These are phyloP conservation scores for Glyphotaelius pellucidus DNA, from an alignment of 2,888 invertebrate species.

Conservation along the genomic window DNA sequence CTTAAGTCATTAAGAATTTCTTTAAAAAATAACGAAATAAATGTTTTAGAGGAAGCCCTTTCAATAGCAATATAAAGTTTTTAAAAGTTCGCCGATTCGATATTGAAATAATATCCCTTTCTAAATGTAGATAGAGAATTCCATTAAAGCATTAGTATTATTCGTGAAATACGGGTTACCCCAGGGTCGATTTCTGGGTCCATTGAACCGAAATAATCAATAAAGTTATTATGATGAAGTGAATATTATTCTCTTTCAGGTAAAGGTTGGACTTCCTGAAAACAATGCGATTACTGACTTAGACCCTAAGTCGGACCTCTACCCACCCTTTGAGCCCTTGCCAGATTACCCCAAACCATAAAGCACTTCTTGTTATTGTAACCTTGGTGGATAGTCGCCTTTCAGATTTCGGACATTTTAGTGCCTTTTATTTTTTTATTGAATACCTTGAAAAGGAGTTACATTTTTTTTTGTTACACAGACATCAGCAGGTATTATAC, in stretches of 20 bases:
- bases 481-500: no score
- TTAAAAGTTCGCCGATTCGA: neutral
- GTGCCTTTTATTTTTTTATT: no score
- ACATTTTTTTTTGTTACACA: no score
- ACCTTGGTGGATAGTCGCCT: neutral
- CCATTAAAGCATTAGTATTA: neutral
- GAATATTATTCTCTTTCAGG: neutral
- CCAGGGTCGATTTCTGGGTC: neutral
- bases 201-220: neutral
- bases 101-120: neutral
- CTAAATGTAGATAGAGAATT: neutral
- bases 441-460: no score
- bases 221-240: conserved; percentile 12
- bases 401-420: neutral
- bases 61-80: neutral
- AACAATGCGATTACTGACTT: conserved; percentile 23
- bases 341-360: conserved; percentile 2
- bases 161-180: neutral
- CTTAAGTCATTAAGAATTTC: no score
- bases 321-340: neutral
- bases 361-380: neutral
- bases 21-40: neutral
- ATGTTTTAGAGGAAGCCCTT: neutral
- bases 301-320: neutral
- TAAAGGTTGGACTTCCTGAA: conserved; percentile 2